phyloP scores from a whole-genome alignment of 2,113 vertebrate genomes.

The Daboia siamensis region DNA sequence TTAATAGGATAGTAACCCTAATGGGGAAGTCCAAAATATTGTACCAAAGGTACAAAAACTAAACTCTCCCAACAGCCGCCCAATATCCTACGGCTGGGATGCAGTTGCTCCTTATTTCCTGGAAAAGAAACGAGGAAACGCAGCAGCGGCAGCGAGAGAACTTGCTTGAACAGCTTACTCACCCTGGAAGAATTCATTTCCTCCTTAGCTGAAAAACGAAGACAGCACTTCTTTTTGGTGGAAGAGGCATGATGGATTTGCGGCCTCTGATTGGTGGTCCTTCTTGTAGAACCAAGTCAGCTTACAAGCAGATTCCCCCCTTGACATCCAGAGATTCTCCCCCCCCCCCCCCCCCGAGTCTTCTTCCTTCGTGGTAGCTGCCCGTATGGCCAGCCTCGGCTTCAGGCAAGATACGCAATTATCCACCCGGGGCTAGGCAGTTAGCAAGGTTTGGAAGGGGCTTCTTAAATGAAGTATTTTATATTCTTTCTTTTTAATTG shows the following conservation, averaged over 20 bases:
- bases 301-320: background rate
- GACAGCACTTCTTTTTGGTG: background rate
- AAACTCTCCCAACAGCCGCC: background rate
- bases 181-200: background rate
- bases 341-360: too few species aligned
- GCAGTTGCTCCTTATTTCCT: background rate
- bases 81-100: background rate
- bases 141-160: background rate
- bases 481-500: background rate
- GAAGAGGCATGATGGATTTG: too few species aligned
- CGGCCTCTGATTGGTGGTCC: background rate
- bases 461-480: background rate
- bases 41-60: background rate
- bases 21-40: background rate
- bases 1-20: background rate
- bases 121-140: background rate
- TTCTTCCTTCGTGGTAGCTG: background rate
- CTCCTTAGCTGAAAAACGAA: background rate
- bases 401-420: background rate
- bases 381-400: background rate
- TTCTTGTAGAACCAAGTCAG: background rate
- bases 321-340: background rate
- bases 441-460: background rate
- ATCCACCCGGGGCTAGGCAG: background rate
- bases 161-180: background rate